Evolutionary conservation across 2,797 vertebrate species (phyloP).

Genomic region (Anas flavirostris): DNA sequence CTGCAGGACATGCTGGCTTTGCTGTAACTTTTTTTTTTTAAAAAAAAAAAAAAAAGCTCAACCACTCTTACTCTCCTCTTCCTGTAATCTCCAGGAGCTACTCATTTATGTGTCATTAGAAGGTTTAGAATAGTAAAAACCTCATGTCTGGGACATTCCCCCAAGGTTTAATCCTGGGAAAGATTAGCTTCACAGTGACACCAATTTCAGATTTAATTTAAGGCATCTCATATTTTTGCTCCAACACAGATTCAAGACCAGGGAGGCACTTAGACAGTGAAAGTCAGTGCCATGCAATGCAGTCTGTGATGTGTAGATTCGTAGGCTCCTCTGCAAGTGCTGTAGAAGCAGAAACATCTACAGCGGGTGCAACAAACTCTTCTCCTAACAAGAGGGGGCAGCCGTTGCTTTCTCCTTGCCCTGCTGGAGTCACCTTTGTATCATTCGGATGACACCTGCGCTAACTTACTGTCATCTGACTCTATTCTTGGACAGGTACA

Average conservation of each 20-base stretch:
- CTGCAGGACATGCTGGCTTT: background rate
- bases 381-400: background rate
- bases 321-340: no score
- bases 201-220: background rate
- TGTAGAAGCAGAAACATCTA: no score
- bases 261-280: background rate
- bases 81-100: background rate
- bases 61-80: background rate
- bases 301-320: background rate
- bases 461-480: background rate
- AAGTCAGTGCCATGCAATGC: background rate
- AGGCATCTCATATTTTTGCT: background rate
- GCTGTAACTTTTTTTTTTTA: background rate
- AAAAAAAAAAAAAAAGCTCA: background rate
- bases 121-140: background rate
- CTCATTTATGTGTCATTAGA: background rate
- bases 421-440: background rate
- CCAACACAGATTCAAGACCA: background rate
- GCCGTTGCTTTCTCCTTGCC: background rate
- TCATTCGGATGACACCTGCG: background rate
- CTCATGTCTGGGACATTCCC: background rate
- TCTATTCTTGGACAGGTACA: background rate
- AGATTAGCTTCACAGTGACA: background rate
- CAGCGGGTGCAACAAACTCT: background rate
- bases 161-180: background rate